phyloP scores from a whole-genome alignment of 2,888 invertebrate genomes.

The Netelia melanura region DNA sequence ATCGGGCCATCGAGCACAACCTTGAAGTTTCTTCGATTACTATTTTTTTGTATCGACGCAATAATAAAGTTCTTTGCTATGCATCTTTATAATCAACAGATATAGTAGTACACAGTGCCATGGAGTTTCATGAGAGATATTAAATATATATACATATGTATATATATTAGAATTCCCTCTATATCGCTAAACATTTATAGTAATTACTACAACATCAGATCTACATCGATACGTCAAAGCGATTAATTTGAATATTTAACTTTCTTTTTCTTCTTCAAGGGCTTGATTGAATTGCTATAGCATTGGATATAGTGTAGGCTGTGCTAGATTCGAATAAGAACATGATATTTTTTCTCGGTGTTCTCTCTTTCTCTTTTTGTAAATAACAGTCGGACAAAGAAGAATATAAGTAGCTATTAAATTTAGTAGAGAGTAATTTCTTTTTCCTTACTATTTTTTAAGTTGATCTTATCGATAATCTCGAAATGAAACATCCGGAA shows the following conservation, averaged over 20 bases:
- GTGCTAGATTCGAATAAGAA: constrained; percentile 32
- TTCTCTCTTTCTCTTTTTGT: constrained; percentile 9
- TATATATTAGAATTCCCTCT: constrained; percentile 37
- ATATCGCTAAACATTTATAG: constrained; percentile 52
- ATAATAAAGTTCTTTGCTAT: constrained; percentile 45
- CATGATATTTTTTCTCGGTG: constrained; percentile 17
- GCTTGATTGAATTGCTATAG: constrained; percentile 40
- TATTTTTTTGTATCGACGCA: constrained; percentile 23
- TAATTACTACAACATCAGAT: constrained; percentile 60
- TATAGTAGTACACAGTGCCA: constrained; percentile 64
- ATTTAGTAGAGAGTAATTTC: constrained; percentile 63
- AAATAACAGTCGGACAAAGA: constrained; percentile 48
- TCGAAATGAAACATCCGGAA: constrained; percentile 64
- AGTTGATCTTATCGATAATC: constrained; percentile 28
- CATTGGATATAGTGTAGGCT: constrained; percentile 26
- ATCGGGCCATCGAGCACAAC: not conserved
- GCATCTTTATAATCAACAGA: constrained; percentile 46
- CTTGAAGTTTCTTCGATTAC: constrained; percentile 4
- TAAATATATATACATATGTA: constrained; percentile 27
- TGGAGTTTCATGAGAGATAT: constrained; percentile 58
- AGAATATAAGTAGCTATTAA: constrained; percentile 51
- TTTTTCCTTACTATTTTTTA: constrained; percentile 13
- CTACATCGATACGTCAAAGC: constrained; percentile 48
- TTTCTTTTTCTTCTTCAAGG: constrained; percentile 7
- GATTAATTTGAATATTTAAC: constrained; percentile 15